Evolutionary conservation across 2,888 invertebrate genomes (phyloP), one percentile per base, ranked within the genome.

Genomic region (Lepeophtheirus nordmannii): DNA sequence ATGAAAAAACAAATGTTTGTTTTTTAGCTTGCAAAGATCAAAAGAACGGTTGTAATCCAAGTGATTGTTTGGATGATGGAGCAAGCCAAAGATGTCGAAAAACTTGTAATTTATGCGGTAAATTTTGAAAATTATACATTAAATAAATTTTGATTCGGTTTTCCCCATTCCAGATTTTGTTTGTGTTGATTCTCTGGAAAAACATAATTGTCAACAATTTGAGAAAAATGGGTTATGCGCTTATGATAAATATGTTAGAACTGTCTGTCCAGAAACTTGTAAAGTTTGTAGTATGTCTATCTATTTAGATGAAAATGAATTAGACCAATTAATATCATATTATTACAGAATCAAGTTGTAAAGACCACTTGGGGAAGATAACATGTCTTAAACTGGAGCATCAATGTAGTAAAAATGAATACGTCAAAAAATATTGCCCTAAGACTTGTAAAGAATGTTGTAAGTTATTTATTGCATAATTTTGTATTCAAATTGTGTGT

Each of bases 401-500:
- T 17, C 2, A n/a, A 17, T 46, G 53, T 46, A 14, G 8, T n/a
- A 46, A 46, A 17, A 5, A 46, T 46, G 5, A 14, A 14, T 46
- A 46, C 53, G n/a, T 46, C 8, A 14, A 46, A 46, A 46, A 46
- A 17, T 46, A 46, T 17, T 46, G 53, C 17, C 5, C 53, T 5
- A 14, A 46, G 53, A 46, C 53, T 17, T 67, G 67, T 67, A 39
- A 23, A 10, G 14, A 38, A 5, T 67, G 67, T 20, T 66, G 38
- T 17, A 67, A 67, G 22, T 22, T 12, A n/a, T 67, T 17, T 67
- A 10, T 46, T 67, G n/a, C 17, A n/a, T 39, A 14, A 17, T 7
- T 30, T 30, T 30, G 30, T 7, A 30, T 30, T 30, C 30, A 30
- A 30, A 30, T 5, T 30, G 7, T 5, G 3, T 30, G 2, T 7